Conservation (phyloP, 2,113 vertebrate genomes). For the Calonectris borealis region DNA sequence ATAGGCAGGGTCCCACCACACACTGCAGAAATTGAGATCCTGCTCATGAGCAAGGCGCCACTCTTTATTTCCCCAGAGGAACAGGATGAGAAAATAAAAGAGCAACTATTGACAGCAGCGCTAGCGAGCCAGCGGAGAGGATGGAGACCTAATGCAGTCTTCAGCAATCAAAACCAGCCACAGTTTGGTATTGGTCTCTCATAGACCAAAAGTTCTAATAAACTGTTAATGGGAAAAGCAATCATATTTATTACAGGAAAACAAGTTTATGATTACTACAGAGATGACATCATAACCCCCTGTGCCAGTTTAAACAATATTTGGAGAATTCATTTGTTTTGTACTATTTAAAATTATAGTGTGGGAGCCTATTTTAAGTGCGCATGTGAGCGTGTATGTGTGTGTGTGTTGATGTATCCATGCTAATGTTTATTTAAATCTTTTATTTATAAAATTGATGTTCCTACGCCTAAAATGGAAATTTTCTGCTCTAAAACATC, state of each 20-base stretch:
- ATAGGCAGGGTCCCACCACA: neutral
- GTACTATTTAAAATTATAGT: conserved; percentile 59
- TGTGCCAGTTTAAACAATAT: conserved; percentile 67
- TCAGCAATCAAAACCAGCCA: conserved; percentile 11
- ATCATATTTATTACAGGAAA: conserved; percentile 62
- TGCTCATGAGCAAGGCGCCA: neutral
- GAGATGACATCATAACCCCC: conserved; percentile 54
- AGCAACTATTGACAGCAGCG: neutral
- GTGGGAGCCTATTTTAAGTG: conserved; percentile 62
- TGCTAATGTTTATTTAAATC: conserved; percentile 54
- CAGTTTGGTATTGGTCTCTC: neutral
- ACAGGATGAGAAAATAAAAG: neutral
- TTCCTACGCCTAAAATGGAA: conserved; percentile 60
- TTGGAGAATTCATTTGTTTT: conserved; percentile 66
- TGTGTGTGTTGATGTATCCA: neutral
- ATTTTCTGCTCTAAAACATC: conserved; percentile 34
- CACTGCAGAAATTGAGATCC: neutral
- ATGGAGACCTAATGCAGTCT: neutral
- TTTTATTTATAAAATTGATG: conserved; percentile 66
- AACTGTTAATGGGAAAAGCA: conserved; percentile 51
- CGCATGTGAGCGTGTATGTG: neutral
- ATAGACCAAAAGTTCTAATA: neutral
- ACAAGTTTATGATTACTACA: conserved; percentile 59
- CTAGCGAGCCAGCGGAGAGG: neutral
- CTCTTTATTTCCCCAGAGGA: neutral